phyloP scores from a whole-genome alignment of 53 echinoderm and acorn worm species.

The Holothuria leucospilota region DNA sequence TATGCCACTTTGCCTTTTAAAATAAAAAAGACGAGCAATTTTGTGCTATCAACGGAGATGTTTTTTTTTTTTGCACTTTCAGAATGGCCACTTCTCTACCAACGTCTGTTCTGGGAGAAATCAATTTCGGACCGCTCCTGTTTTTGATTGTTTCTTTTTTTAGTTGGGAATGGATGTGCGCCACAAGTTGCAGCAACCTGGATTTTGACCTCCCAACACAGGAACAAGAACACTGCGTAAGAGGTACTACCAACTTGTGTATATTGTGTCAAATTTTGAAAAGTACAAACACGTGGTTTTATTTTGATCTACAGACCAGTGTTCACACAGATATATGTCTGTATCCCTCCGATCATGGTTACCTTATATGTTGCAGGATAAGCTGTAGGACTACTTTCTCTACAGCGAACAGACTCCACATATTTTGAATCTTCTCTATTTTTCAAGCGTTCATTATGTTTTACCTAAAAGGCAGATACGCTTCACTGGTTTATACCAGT shows the following conservation, averaged over 20 bases:
- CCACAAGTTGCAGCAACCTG: background rate
- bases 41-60: background rate
- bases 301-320: background rate
- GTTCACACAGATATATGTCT: background rate
- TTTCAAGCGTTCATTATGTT: too few relatives aligned
- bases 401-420: too few relatives aligned
- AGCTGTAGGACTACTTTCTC: too few relatives aligned
- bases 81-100: background rate
- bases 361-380: too few relatives aligned
- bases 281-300: constrained; percentile 12
- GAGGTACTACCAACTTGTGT: background rate
- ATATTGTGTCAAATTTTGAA: background rate
- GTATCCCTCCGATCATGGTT: background rate
- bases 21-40: background rate
- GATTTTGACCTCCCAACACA: background rate
- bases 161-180: constrained; percentile 17
- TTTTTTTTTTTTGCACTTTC: background rate
- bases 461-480: too few relatives aligned
- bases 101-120: constrained; percentile 1
- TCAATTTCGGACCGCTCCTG: background rate
- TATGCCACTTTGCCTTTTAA: too few relatives aligned
- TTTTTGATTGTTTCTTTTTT: constrained; percentile 1
- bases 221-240: background rate
- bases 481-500: too few relatives aligned
- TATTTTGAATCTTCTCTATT: too few relatives aligned